These are phyloP conservation scores for Monoplex corrugatus DNA, from an alignment of 2,888 invertebrate genomes.

Conservation along the genomic window DNA sequence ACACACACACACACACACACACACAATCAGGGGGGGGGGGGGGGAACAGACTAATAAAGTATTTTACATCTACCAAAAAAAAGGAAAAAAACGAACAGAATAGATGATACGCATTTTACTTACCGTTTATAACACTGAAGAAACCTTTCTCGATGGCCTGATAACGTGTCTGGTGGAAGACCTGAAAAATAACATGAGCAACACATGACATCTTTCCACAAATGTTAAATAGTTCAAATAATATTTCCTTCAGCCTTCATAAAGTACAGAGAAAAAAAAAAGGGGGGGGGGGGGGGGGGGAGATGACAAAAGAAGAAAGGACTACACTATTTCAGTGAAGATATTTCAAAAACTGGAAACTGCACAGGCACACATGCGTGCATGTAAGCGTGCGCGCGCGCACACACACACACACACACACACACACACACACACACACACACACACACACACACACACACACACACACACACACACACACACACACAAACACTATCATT, in stretches of 20 bases:
- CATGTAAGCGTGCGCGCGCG: background rate
- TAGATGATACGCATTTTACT: background rate
- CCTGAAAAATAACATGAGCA: constrained; percentile 80
- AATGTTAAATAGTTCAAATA: no score
- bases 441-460: constrained; percentile 18
- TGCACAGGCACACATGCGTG: background rate
- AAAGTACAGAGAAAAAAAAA: no score
- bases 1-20: constrained; percentile 20
- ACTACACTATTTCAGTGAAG: background rate
- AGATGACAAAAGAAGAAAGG: background rate
- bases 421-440: background rate
- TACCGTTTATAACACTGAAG: constrained; percentile 91
- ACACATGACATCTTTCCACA: background rate
- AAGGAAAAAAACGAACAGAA: background rate
- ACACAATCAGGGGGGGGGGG: background rate
- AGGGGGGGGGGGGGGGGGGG: no score
- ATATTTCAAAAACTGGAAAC: background rate
- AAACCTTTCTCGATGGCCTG: constrained; percentile 95
- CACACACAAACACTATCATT: constrained; percentile 10
- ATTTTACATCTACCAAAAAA: background rate
- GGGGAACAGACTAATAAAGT: no score
- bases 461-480: background rate
- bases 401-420: background rate
- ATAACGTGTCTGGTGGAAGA: constrained; percentile 93
- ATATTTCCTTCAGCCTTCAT: no score